Evolutionary conservation across 2,797 vertebrate species (phyloP).

Genomic region (Zenarchopterus dispar): DNA sequence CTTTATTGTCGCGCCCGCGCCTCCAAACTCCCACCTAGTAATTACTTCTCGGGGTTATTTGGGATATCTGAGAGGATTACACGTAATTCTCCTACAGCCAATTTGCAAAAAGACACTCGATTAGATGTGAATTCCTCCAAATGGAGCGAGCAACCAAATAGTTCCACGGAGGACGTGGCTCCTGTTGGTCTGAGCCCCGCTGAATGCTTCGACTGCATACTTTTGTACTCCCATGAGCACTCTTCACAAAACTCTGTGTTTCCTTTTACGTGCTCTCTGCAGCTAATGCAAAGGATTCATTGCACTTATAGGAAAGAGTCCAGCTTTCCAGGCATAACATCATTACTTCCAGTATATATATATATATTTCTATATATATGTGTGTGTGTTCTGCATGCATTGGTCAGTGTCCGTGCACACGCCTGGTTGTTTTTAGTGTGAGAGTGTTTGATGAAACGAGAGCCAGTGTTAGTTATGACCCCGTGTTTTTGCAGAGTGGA

Average conservation of each 20-base stretch:
- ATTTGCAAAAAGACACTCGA: conserved; percentile 35
- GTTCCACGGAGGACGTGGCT: conserved; percentile 59
- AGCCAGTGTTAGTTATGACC: conserved; percentile 35
- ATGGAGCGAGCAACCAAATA: conserved; percentile 51
- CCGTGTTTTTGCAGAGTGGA: conserved; percentile 41
- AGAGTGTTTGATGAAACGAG: conserved; percentile 19
- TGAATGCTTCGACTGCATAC: conserved; percentile 72
- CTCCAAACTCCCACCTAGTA: conserved; percentile 35
- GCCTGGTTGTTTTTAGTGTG: conserved; percentile 35
- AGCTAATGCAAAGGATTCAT: conserved; percentile 58
- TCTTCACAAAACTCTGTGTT: conserved; percentile 61
- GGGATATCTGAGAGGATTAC: conserved; percentile 35
- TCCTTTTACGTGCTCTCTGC: conserved; percentile 68
- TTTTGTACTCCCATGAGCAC: conserved; percentile 76
- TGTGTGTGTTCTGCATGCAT: conserved; percentile 28
- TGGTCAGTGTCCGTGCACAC: conserved; percentile 1
- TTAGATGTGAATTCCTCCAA: conserved; percentile 65
- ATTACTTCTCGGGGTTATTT: conserved; percentile 39
- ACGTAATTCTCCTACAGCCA: conserved; percentile 31
- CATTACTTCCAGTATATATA: conserved; percentile 16
- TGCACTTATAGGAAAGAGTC: conserved; percentile 57
- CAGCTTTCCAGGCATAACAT: conserved; percentile 58
- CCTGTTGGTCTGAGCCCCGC: conserved; percentile 65
- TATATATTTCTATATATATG: neutral
- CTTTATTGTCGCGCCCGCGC: conserved; percentile 41